Percentiles rank a stretch among this genome's conserved stretches.
These are phyloP conservation scores for Lepidurus apus DNA, from an alignment of 1,140 invertebrate species.

Conservation along the genomic window DNA sequence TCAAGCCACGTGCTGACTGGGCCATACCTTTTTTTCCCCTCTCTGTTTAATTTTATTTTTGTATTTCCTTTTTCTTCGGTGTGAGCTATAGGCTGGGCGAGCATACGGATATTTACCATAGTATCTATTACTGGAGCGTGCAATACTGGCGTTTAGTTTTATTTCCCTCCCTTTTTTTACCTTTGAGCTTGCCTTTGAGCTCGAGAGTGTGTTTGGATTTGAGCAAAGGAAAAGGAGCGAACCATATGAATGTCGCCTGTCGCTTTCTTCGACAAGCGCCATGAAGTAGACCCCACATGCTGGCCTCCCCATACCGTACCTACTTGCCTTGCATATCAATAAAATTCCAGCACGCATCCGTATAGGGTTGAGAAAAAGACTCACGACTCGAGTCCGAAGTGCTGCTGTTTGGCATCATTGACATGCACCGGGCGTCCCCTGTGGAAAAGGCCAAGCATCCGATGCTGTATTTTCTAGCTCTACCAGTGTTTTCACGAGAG, in stretches of 20 bases:
- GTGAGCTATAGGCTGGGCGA: background rate
- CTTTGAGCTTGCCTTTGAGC: background rate
- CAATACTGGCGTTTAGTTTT: background rate
- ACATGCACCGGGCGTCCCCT: background rate
- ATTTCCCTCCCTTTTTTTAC: background rate
- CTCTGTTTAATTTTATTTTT: background rate
- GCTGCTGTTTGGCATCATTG: background rate
- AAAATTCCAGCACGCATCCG: background rate
- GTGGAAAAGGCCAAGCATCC: background rate
- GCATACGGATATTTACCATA: background rate
- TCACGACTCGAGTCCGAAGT: background rate
- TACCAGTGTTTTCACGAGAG: background rate
- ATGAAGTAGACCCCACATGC: slow-evolving; percentile 8
- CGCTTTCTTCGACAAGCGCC: background rate
- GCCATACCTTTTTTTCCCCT: background rate
- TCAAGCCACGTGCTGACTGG: slow-evolving; percentile 1
- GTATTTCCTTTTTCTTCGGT: background rate
- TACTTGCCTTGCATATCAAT: slow-evolving; percentile 19
- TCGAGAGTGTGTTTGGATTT: background rate
- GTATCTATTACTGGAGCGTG: background rate
- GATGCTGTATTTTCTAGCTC: background rate
- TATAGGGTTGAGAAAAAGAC: background rate
- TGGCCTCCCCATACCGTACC: slow-evolving; percentile 5
- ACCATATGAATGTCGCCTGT: slow-evolving; percentile 6
- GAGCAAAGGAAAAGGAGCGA: background rate